Base-by-base conservation (phyloP, 2,888 invertebrate genomes). In the Hartigia nigra region DNA sequence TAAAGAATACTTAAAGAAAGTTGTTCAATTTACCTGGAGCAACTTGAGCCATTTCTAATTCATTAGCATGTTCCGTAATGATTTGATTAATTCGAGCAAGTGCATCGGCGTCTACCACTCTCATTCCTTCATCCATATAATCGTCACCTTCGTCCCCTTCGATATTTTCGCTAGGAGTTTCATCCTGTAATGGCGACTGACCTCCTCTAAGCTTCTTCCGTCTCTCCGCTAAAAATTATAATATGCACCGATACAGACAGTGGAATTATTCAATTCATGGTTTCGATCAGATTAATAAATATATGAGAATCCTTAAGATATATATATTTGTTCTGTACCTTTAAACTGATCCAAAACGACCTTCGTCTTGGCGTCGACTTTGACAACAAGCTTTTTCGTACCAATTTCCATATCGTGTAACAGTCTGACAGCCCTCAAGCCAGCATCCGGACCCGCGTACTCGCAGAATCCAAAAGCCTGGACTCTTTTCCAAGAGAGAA, bases 391-490 rank as follows among this genome's bases (percentile, higher is more conserved):
- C 89, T 96, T 96, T 92, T 98, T 98, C 86, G 98, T 98, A 79
- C 97, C 98, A 77, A 99, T 95, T 91, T 96, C 95, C 92, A 98
- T 95, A 87, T 98, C 98, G 92, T 99, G 98, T 39, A 99, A 93
- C 83, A 99, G 93, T 74, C 98, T 93, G 83, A 99, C 98, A 84
- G 99, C 98, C 83, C 99, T 94, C 85, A 99, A 93, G 70, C 99
- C 99, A 32, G 98, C 97, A 92, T 98, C 98, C 31, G 99, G 98
- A 80, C 97, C 96, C 84, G 97, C 97, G 92, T 97, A 98, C 93
- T 99, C 99, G 93, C 99, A 98, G 93, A 99, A 99, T 12, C 99
- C 99, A 92, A 99, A 99, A 1, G 97, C 98, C 91, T 98, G 97
- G 31, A 99, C 98, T 81, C 99, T 94, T 92, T 99, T 99, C 99